Base-by-base conservation (phyloP, 2,113 vertebrate genomes). In the Progne subis region DNA sequence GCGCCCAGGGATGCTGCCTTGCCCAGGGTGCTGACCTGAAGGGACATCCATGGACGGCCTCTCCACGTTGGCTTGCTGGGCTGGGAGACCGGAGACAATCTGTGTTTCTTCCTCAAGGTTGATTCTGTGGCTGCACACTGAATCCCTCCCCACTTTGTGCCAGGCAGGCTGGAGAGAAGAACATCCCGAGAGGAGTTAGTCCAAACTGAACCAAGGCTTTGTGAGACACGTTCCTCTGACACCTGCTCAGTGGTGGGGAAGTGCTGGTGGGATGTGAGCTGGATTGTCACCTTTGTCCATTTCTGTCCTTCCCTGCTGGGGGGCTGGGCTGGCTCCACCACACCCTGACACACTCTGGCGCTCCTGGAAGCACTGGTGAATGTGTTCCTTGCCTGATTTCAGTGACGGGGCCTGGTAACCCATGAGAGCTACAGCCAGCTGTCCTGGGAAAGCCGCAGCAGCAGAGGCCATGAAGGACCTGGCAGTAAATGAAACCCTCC, bases 221-320 rank as follows among this genome's bases (percentile, higher is more conserved):
- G 20, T 29, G 47, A 34, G 78, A 47, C 43, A 13, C 0, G 0
- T 77, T 91, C 28, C 21, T 41, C 64, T 74, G 63, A 53, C 39
- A 83, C 12, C 43, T 81, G 71, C 50, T 74, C 8, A 4, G 11
- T 2, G 10, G n/a, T 34, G 37, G 37, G 64, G 46, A 55, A 64
- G 34, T 0, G 0, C 67, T 44, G 46, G 18, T 17, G 24, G 12
- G 68, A 29, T 10, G 17, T 0, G 9, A 74, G 44, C 15, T 3
- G 14, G 59, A 28, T 44, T 5, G 2, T 41, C 76, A 82, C 34
- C 71, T 11, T 39, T 0, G 0, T 41, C 41, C 60, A 43, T n/a
- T 61, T 67, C 61, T 47, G 18, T 3, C 3, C 31, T 57, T 74
- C 34, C 7, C 46, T 2, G 1, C 6, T 1, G 3, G 5, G 21